A percentile compares a stretch with the other conserved stretches of the same genome.
Conservation (phyloP, 2,113 vertebrate species). For the Rallus limicola region DNA sequence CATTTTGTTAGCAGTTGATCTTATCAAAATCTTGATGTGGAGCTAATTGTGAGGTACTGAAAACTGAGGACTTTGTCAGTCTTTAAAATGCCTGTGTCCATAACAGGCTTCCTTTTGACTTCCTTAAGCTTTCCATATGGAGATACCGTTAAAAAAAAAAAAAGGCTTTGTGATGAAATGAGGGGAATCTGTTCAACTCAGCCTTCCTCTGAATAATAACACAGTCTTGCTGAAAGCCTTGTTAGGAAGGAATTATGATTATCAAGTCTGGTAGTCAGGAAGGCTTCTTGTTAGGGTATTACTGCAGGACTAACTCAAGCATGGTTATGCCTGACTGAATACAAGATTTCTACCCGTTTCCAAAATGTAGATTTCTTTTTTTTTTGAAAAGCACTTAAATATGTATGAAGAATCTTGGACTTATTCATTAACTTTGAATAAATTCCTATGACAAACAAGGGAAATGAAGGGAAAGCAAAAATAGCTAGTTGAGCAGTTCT, state of each 20-base stretch:
- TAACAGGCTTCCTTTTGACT: not conserved
- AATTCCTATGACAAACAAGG: constrained; percentile 5
- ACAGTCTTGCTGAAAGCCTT: not conserved
- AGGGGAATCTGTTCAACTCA: not conserved
- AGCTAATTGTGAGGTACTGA: not conserved
- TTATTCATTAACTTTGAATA: constrained; percentile 43
- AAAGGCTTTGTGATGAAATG: not conserved
- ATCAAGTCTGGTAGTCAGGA: not conserved
- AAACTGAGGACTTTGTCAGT: not conserved
- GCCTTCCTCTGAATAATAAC: not conserved
- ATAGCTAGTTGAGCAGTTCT: not conserved
- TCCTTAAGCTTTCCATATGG: not conserved
- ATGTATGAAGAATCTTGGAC: constrained; percentile 20
- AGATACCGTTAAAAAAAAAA: not conserved
- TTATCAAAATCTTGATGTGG: not conserved
- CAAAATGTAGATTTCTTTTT: not conserved
- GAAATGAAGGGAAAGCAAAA: constrained; percentile 10
- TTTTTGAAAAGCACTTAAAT: not conserved
- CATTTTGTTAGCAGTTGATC: not conserved
- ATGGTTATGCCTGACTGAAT: constrained; percentile 14
- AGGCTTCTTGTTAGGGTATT: not conserved
- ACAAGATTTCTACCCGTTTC: not conserved
- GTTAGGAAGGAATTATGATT: not conserved
- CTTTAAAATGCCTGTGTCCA: not conserved
- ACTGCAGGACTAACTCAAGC: not conserved